Evolutionary conservation across 2,888 invertebrate species (phyloP).

Genomic region (Pheosia gnoma): DNA sequence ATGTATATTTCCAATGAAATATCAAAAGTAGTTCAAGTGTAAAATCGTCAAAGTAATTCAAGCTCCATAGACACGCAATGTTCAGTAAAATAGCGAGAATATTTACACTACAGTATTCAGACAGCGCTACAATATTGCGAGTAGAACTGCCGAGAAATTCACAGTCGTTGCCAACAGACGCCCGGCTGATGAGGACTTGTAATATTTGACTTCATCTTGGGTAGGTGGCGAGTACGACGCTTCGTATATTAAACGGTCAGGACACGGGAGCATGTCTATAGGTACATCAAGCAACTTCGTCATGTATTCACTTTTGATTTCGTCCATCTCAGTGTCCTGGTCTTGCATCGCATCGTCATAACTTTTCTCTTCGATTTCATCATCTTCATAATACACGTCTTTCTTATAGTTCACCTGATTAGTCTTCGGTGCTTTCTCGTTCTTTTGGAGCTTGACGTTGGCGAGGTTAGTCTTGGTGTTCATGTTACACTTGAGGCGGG

Average conservation of each 20-base stretch:
- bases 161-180: conserved; percentile 33
- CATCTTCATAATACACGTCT: conserved; percentile 60
- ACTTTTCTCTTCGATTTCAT: conserved; percentile 61
- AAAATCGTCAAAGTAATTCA: not conserved
- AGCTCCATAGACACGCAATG: conserved; percentile 14
- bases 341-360: conserved; percentile 76
- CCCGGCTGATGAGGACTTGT: conserved; percentile 62
- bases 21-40: not conserved
- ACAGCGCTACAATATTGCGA: conserved; percentile 53
- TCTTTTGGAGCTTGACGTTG: conserved; percentile 51
- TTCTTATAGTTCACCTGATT: conserved; percentile 50
- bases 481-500: conserved; percentile 88
- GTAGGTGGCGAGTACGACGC: conserved; percentile 72
- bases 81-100: conserved; percentile 32
- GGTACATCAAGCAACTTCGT: conserved; percentile 71
- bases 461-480: conserved; percentile 67
- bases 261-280: conserved; percentile 67
- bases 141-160: conserved; percentile 41
- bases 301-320: conserved; percentile 64
- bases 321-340: conserved; percentile 61
- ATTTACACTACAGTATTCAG: conserved; percentile 37
- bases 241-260: conserved; percentile 66
- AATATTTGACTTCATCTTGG: conserved; percentile 78
- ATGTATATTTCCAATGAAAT: not conserved
- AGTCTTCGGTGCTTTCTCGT: conserved; percentile 37